These are phyloP conservation scores for Rotaria magnacalcarata DNA, from an alignment of 2,888 invertebrate genomes.

Conservation along the genomic window DNA sequence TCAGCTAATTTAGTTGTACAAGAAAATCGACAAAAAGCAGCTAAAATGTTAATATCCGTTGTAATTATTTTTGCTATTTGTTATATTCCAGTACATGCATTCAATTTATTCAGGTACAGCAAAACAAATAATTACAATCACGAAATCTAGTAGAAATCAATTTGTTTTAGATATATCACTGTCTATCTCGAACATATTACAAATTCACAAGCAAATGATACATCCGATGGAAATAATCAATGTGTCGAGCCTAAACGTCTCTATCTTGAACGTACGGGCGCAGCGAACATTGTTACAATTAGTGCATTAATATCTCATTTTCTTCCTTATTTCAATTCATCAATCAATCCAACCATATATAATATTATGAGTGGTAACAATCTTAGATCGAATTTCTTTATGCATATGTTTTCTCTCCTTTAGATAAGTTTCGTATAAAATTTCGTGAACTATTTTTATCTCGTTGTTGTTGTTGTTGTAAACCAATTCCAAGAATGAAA, in stretches of 20 bases:
- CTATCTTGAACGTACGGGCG: neutral
- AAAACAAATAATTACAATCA: neutral
- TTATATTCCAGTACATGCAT: slow-evolving; percentile 43
- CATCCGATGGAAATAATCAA: neutral
- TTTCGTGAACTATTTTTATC: slow-evolving; percentile 13
- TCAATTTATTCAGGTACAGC: slow-evolving; percentile 42
- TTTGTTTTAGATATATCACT: neutral
- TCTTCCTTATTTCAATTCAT: slow-evolving; percentile 44
- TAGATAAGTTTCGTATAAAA: slow-evolving; percentile 33
- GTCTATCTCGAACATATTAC: neutral
- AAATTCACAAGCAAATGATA: neutral
- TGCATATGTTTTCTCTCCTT: neutral
- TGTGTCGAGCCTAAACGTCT: neutral
- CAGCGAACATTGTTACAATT: slow-evolving; percentile 33
- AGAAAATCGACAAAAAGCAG: slow-evolving; percentile 44
- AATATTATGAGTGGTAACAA: slow-evolving; percentile 46
- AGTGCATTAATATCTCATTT: slow-evolving; percentile 39
- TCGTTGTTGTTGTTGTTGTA: neutral
- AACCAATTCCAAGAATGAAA: slow-evolving; percentile 2
- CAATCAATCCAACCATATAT: slow-evolving; percentile 45
- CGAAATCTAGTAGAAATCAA: neutral
- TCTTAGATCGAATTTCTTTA: neutral
- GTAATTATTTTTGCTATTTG: slow-evolving; percentile 43
- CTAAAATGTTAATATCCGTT: slow-evolving; percentile 45
- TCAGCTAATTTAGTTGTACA: slow-evolving; percentile 17